Evolutionary conservation across 37 sponge, comb jelly and placozoan genomes (phyloP), one percentile per base, ranked within the genome.

Genomic region (Ianthella basta): DNA sequence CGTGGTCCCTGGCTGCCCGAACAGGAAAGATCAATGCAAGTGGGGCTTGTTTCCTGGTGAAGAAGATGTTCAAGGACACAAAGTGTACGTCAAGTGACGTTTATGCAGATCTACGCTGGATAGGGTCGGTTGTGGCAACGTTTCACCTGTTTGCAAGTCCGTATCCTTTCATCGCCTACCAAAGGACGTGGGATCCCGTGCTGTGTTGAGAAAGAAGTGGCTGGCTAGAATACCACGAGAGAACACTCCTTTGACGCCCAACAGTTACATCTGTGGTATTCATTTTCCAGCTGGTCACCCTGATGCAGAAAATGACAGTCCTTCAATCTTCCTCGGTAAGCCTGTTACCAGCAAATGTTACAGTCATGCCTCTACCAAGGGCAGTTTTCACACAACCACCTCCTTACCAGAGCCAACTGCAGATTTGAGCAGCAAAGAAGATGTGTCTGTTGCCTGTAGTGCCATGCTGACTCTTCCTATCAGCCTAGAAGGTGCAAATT

Each of bases 131-230:
- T 79, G 80, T 25, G 16, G 80, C n/a, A 79, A 79, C 55, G 15
- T 55, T 13, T 79, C 80, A 23, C 27, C 55, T 53, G 4, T 13
- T 39, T 79, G 80, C 56, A 44, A 55, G 55, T n/a, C 56, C 4
- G 80, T 79, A 1, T 55, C 80, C 4, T 79, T 79, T 15, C 80
- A 55, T n/a, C n/a, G 80, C 4, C 20, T 79, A n/a, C 80, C 80
- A 5, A 79, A 79, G 30, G 56, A 79, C 55, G 30, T 50, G 24
- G 56, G 56, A 55, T 1, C 72, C 72, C 72, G 72, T 3, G 72
- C 72, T 35, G 72, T 35, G 72, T 55, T 79, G 80, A 55, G 80
- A 55, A 79, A 79, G 56, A 79, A 79, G 80, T 79, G 80, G 80
- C 80, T 79, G 6, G 80, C 80, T 29, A 79, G 80, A 55, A 79